These are phyloP conservation scores for Acanthosoma haemorrhoidale DNA, from an alignment of 2,888 invertebrate species.

Conservation along the genomic window DNA sequence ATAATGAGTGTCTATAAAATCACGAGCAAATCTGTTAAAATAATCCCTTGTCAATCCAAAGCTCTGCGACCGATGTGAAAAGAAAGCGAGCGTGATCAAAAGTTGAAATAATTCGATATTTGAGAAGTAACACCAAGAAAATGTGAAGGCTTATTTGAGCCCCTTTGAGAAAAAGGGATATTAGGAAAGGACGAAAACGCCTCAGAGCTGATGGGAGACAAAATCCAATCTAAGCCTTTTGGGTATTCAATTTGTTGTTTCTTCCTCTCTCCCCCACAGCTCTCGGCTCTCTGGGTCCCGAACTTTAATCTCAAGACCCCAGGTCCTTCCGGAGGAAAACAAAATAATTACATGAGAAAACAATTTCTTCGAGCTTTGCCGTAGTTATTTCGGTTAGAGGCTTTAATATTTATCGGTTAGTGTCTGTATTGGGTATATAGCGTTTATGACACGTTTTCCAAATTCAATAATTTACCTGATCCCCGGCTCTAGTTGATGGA, in stretches of 20 bases:
- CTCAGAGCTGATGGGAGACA: neutral
- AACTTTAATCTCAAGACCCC: neutral
- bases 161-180: neutral
- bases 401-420: too few species aligned
- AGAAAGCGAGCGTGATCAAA: neutral
- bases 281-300: neutral
- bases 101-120: too few species aligned
- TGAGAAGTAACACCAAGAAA: too few species aligned
- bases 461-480: too few species aligned
- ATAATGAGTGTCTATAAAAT: neutral
- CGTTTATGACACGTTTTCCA: too few species aligned
- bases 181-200: neutral
- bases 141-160: too few species aligned
- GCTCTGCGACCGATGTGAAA: too few species aligned
- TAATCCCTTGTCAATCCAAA: too few species aligned
- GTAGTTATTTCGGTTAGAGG: too few species aligned
- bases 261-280: neutral
- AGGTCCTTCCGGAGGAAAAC: neutral
- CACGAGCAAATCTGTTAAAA: neutral
- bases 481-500: too few species aligned
- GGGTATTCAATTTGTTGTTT: slow-evolving; percentile 6
- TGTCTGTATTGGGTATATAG: too few species aligned
- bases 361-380: too few species aligned
- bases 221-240: slow-evolving; percentile 8
- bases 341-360: neutral